Base-by-base conservation (phyloP, 1,140 invertebrate species). In the Plutomurus gul region DNA sequence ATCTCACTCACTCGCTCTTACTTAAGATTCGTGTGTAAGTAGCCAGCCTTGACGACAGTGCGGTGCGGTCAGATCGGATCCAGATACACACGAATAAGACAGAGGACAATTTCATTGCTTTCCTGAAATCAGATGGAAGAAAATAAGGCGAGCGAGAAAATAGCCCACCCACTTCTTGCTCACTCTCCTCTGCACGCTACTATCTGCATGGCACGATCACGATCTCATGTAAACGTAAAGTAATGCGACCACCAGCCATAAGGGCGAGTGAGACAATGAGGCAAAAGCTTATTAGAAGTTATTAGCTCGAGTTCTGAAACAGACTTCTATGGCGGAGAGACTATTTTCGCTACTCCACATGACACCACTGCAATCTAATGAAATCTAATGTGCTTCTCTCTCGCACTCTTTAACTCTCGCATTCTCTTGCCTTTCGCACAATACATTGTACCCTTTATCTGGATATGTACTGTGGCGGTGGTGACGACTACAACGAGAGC, bases 271-370 rank as follows among this genome's bases (percentile, higher is more conserved):
- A 30, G 56, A 36, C 11, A 65, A 65, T 30, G 56, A 65, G 56
- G 27, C 30, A 65, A 65, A 65, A 65, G 56, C 56, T 65, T 65
- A 65, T 65, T 65, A 65, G 56, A 30, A 65, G 56, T 65, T 65
- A 65, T 65, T 65, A 65, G 56, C 56, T 36, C 4, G 16, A 65
- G 30, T 65, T 27, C 27, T 36, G 56, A 65, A 65, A 65, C 27
- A 65, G 56, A 65, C 27, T 16, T n/a, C n/a, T n/a, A n/a, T n/a
- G 56, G 56, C 27, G 30, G 16, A 65, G 56, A 65, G 27, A 16
- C n/a, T n/a, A 65, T 65, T 65, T 22, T 36, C 27, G 3, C 10
- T 25, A 16, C 56, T 27, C 56, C 56, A 65, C 56, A 65, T 65
- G 56, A 65, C 56, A 65, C 27, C n/a, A 22, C 20, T 7, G 20